Base-by-base conservation (phyloP, 2,113 vertebrate species). In the Menidia beryllina region DNA sequence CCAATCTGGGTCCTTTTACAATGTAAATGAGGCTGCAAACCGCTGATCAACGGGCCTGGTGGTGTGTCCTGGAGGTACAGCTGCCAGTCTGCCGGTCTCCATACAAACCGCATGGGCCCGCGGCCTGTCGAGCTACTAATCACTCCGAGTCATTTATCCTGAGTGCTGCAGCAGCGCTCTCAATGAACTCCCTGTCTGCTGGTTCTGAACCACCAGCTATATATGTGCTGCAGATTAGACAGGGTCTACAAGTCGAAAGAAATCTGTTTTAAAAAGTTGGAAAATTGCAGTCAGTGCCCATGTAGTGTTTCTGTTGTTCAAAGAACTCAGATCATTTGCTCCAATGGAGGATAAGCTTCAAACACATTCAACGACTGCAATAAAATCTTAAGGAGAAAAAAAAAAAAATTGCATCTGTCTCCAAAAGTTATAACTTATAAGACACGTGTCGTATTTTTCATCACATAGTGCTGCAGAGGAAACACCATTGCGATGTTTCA, bases 101-200 rank as follows among this genome's bases (percentile, higher is more conserved):
- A 36, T 41, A 52, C 59, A 81, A 61, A 80, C 76, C 70, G 9
- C 80, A 88, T 90, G 80, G 43, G n/a, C 45, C 80, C 80, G 84
- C 77, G 52, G 30, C 56, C 50, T 48, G n/a, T 56, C 62, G 38
- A 73, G 62, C 52, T 51, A 41, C 56, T 67, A 73, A 77, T 77
- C 68, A 72, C 60, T 19, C 73, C 27, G 52, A 66, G 23, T 52
- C 63, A 61, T 82, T 75, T 75, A 84, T 77, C 77, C 27, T 61
- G 51, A 61, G 23, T 51, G 66, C 25, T 69, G 49, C 54, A 56
- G 52, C 76, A 77, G 56, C 54, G 55, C 57, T 41, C 45, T 39
- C 69, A 58, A 56, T 47, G 65, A 83, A 68, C 53, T 11, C 7
- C 24, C 48, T 79, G 71, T 82, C 82, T 79, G 74, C 73, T 53